Conservation (phyloP, 2,888 invertebrate species). For the Seira musarum region DNA sequence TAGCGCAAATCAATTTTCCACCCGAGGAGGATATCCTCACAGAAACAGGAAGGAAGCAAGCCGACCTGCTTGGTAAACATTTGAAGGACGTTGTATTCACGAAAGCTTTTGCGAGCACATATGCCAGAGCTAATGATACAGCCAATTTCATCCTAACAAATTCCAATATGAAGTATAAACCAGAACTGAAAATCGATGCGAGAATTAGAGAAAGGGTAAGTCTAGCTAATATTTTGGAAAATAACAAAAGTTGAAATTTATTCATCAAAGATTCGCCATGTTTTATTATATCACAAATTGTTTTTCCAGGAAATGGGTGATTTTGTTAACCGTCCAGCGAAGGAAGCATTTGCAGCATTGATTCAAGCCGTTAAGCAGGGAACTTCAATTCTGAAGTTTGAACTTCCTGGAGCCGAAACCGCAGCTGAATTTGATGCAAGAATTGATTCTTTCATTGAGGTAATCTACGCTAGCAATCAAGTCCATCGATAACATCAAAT, state of each 20-base stretch:
- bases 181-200: constrained; percentile 41
- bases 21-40: constrained; percentile 53
- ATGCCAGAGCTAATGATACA: constrained; percentile 45
- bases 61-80: constrained; percentile 50
- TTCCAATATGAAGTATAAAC: constrained; percentile 28
- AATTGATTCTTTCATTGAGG: constrained; percentile 44
- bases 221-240: no score
- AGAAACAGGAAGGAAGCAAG: constrained; percentile 48
- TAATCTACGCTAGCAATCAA: no score
- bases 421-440: constrained; percentile 37
- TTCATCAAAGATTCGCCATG: no score
- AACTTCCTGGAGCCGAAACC: constrained; percentile 52
- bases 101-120: constrained; percentile 51
- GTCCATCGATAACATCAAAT: no score
- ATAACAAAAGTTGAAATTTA: no score
- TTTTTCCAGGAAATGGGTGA: constrained; percentile 48
- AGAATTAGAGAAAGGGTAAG: constrained; percentile 51
- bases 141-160: constrained; percentile 45
- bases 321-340: constrained; percentile 38
- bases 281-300: no score
- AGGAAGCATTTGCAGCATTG: constrained; percentile 31
- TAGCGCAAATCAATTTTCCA: constrained; percentile 36
- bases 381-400: constrained; percentile 40
- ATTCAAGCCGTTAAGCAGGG: constrained; percentile 32
- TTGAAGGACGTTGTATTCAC: constrained; percentile 52